Base-by-base conservation (phyloP, 2,797 vertebrate species). In the Tarsius wallacei region DNA sequence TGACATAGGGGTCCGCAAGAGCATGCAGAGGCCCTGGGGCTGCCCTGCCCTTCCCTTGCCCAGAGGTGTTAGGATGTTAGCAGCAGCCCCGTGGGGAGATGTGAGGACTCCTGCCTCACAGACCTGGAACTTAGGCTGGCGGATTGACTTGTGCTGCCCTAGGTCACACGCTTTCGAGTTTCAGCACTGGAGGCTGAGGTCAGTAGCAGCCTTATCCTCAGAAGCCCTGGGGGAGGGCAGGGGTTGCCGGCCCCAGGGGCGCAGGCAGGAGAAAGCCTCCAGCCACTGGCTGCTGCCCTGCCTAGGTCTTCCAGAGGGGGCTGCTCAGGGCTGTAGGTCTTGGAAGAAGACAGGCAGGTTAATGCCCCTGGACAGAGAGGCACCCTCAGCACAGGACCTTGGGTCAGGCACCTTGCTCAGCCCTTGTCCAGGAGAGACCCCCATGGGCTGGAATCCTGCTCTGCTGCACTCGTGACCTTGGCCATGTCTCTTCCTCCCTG, bases 351-450 rank as follows among this genome's bases (percentile, higher is more conserved):
- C 36, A 13, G 55, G 84, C 13, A 1, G 10, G 36, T 3, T 5
- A 15, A 16, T 3, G 1, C 7, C 1, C 8, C 0, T 1, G 1
- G 4, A 7, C 4, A 0, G 33, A 19, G 53, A 19, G 55, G 87
- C 3, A 2, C 28, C 26, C 36, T n/a, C 26, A 16, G 61, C 36
- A 42, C 13, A 16, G 59, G 57, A 22, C 63, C 2, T 1, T 16
- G 70, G 9, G 53, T 26, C 86, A 36, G 36, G 42, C 3, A 42
- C 91, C 33, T 19, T 17, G 76, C 76, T 80, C 47, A 9, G 77
- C 19, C 12, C 10, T 0, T 22, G 73, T 42, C 47, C 14, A 2
- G 49, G 70, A 64, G n/a, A 19, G 73, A 7, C 26, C 0, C 8
- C 22, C 0, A 7, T 0, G 8, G 42, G 53, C 86, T 2, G 1